Percentiles rank a stretch among this genome's conserved stretches.
Evolutionary conservation across 2,113 vertebrate species (phyloP).

Genomic region (Onychostoma macrolepis): DNA sequence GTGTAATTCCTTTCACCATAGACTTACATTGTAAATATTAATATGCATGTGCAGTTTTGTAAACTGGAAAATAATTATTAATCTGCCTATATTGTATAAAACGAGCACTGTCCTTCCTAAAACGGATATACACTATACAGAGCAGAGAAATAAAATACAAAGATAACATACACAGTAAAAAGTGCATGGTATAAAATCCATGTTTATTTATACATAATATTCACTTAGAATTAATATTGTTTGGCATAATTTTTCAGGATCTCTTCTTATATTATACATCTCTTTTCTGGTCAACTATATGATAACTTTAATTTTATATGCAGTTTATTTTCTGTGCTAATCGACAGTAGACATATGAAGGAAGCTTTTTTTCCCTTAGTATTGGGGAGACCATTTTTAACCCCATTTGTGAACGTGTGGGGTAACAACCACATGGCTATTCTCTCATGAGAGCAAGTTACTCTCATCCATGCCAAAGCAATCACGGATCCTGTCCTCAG

Average conservation of each 20-base stretch:
- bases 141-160: neutral
- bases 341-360: neutral
- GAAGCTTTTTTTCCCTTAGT: neutral
- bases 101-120: neutral
- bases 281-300: neutral
- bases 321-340: neutral
- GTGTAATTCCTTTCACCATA: neutral
- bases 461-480: slow-evolving; percentile 44
- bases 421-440: slow-evolving; percentile 11
- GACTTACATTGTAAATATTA: neutral
- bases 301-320: neutral
- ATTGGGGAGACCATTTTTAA: neutral
- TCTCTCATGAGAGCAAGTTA: slow-evolving; percentile 18
- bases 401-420: slow-evolving; percentile 5
- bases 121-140: neutral
- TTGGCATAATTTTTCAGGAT: neutral
- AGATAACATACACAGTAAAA: neutral
- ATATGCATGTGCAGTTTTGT: neutral
- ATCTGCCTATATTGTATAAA: neutral
- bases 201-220: neutral
- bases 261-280: neutral
- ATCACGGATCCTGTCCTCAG: slow-evolving; percentile 55
- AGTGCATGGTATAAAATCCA: neutral
- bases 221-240: neutral
- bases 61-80: neutral